These are phyloP conservation scores for Sardina pilchardus DNA, from an alignment of 2,113 vertebrate genomes.

Conservation along the genomic window DNA sequence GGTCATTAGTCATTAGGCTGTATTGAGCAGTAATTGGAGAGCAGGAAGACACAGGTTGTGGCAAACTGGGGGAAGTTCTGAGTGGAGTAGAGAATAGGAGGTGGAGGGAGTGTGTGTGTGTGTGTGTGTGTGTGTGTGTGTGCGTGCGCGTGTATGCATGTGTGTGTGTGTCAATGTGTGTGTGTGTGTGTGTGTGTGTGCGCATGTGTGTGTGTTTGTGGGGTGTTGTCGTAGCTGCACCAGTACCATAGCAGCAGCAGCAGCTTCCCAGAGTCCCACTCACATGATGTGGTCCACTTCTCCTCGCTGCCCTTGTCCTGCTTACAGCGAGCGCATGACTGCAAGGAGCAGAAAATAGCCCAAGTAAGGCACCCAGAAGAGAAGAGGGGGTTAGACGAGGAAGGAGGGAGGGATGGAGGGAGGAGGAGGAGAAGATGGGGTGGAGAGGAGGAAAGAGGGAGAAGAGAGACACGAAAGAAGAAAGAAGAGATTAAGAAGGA, in stretches of 20 bases:
- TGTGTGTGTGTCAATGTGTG: too few relatives aligned
- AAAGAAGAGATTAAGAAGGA: not conserved
- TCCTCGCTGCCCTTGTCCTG: conserved; percentile 53
- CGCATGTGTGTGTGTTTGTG: not conserved
- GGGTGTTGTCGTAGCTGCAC: not conserved
- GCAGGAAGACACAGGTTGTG: not conserved
- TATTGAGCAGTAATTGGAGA: not conserved
- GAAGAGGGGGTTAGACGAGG: not conserved
- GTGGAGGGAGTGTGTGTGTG: not conserved
- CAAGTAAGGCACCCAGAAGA: not conserved
- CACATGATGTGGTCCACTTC: conserved; percentile 32
- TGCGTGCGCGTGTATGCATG: too few relatives aligned
- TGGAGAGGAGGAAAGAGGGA: not conserved
- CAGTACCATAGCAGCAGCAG: not conserved
- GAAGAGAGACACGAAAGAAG: not conserved
- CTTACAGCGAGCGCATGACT: conserved; percentile 47
- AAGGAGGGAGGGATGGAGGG: not conserved
- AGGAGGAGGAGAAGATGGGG: conserved; percentile 31
- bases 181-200: too few relatives aligned
- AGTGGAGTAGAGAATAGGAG: not conserved
- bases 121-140: too few relatives aligned
- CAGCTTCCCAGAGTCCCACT: conserved; percentile 4
- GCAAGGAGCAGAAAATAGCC: conserved; percentile 34
- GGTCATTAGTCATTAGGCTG: not conserved
- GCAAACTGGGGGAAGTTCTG: not conserved